Evolutionary conservation across 2,113 vertebrate genomes (phyloP).

Genomic region (Nibea coibor): DNA sequence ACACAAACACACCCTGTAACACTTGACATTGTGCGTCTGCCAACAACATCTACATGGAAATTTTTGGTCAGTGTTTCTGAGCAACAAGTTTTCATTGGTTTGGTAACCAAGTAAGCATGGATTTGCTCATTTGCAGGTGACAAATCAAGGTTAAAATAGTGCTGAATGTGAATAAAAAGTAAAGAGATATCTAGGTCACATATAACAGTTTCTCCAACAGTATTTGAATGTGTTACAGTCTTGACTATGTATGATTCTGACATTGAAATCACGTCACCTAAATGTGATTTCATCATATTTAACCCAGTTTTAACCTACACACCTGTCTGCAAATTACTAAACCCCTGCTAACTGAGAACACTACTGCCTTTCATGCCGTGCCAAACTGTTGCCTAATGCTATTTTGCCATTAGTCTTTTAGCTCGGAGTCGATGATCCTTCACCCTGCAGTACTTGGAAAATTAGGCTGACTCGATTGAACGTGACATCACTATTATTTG

Average conservation of each 20-base stretch:
- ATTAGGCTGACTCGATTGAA: conserved; percentile 1
- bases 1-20: neutral
- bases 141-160: neutral
- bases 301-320: neutral
- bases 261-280: neutral
- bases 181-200: neutral
- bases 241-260: neutral
- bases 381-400: neutral
- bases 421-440: conserved; percentile 3
- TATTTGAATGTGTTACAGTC: neutral
- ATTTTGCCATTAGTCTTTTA: too few relatives aligned
- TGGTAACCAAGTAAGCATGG: neutral
- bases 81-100: neutral
- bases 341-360: neutral
- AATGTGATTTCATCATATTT: neutral
- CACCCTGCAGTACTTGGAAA: neutral
- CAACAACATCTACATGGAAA: neutral
- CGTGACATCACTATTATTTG: conserved; percentile 16
- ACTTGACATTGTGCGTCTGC: neutral
- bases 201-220: too few relatives aligned
- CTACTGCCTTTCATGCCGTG: neutral
- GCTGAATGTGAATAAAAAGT: neutral
- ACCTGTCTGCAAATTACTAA: neutral
- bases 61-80: neutral
- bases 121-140: neutral